Evolutionary conservation across 1,140 invertebrate species (phyloP).

Genomic region (Macrobrachium rosenbergii): DNA sequence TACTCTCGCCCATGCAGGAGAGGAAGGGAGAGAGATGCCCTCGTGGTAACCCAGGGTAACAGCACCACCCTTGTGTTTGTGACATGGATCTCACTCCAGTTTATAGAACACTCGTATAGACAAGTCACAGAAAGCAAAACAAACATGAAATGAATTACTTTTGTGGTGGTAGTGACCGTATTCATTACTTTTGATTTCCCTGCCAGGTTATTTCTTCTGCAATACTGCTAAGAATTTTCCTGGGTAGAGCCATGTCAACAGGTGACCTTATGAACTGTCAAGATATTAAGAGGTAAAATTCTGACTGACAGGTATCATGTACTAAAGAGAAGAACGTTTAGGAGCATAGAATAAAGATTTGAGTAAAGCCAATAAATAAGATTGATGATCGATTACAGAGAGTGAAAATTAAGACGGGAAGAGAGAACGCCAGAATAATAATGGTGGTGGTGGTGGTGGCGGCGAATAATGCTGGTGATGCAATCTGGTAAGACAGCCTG

Average conservation of each 20-base stretch:
- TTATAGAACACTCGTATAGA: too few relatives aligned
- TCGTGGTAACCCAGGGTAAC: background rate
- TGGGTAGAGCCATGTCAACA: background rate
- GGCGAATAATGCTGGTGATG: background rate
- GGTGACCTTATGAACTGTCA: conserved; percentile 23
- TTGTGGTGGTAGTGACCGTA: too few relatives aligned
- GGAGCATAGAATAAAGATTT: background rate
- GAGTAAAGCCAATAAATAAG: background rate
- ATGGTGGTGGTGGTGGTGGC: background rate
- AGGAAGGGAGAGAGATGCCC: conserved; percentile 6
- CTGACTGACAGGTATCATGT: background rate
- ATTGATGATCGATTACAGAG: conserved; percentile 2
- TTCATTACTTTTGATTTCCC: too few relatives aligned
- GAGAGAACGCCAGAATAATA: background rate
- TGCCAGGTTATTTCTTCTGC: too few relatives aligned
- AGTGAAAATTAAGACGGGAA: conserved; percentile 30
- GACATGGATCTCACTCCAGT: too few relatives aligned
- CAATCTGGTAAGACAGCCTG: background rate
- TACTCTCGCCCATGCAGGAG: background rate
- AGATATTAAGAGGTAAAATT: conserved; percentile 48
- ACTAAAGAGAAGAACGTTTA: background rate
- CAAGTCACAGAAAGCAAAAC: too few relatives aligned
- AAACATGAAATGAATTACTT: too few relatives aligned
- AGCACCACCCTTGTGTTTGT: too few relatives aligned
- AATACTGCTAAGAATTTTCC: too few relatives aligned